phyloP scores from a whole-genome alignment of 2,113 vertebrate genomes.

The Eublepharis macularius region DNA sequence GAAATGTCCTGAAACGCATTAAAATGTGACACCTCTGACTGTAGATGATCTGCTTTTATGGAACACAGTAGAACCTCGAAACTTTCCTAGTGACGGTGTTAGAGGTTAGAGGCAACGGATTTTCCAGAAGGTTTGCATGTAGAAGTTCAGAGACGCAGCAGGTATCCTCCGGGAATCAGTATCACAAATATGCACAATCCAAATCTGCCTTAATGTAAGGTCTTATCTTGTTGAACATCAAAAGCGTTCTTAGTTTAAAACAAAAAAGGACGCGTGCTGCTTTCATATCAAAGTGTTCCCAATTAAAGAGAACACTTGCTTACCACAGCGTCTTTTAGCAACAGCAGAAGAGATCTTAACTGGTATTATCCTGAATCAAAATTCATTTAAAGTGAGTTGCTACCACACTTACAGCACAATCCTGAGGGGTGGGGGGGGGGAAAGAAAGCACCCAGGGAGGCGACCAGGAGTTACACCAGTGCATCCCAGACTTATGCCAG shows the following conservation, averaged over 20 bases:
- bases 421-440: too few relatives aligned
- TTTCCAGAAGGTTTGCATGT: background rate
- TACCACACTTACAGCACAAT: too few relatives aligned
- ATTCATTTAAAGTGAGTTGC: background rate
- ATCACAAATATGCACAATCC: background rate
- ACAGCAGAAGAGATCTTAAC: background rate
- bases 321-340: background rate
- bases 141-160: slow-evolving; percentile 15
- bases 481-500: too few relatives aligned
- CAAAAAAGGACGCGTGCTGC: slow-evolving; percentile 1
- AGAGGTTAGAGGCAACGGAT: background rate
- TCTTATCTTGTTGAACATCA: slow-evolving; percentile 15
- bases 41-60: background rate
- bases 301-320: slow-evolving; percentile 6
- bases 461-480: too few relatives aligned
- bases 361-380: background rate
- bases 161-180: background rate
- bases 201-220: background rate
- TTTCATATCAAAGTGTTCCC: background rate
- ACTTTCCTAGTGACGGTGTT: background rate
- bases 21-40: background rate
- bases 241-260: slow-evolving; percentile 12
- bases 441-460: too few relatives aligned
- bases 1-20: background rate
- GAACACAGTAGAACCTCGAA: background rate